A percentile compares a stretch with the other conserved stretches of the same genome.
phyloP scores from a whole-genome alignment of 2,888 invertebrate genomes.

The Anoplius nigerrimus region DNA sequence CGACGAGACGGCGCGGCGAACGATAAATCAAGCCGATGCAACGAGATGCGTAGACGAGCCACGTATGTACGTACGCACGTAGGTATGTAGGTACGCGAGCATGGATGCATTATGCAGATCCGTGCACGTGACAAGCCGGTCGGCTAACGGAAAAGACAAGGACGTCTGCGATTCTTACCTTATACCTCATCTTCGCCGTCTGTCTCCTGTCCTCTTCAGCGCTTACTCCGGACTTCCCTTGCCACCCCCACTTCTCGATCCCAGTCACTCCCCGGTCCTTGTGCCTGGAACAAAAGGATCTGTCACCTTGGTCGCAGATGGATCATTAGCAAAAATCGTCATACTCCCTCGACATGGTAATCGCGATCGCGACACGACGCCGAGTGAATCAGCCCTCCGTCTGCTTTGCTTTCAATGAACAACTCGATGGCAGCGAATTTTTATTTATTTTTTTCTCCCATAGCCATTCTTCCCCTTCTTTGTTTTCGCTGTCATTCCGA shows the following conservation, averaged over 20 bases:
- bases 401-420: constrained; percentile 57
- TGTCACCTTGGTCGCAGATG: constrained; percentile 28
- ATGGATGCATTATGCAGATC: constrained; percentile 43
- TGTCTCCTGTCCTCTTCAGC: constrained; percentile 3
- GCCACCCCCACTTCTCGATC: not conserved
- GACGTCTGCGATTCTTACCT: constrained; percentile 56
- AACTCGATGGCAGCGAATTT: no score
- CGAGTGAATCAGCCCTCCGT: constrained; percentile 41
- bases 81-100: no score
- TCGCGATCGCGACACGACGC: constrained; percentile 33
- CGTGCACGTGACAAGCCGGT: constrained; percentile 4
- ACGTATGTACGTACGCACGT: no score
- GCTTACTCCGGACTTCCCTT: not conserved
- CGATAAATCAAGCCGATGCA: constrained; percentile 31
- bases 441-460: no score
- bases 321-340: constrained; percentile 25
- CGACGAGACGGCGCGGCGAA: not conserved
- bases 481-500: no score
- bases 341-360: constrained; percentile 33
- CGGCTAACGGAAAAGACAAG: constrained; percentile 5
- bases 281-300: constrained; percentile 57
- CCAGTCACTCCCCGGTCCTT: constrained; percentile 21
- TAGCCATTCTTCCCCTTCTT: no score
- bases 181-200: constrained; percentile 65
- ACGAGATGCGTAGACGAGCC: constrained; percentile 12